Base-by-base conservation (phyloP, 2,113 vertebrate species). In the Oxyura jamaicensis region DNA sequence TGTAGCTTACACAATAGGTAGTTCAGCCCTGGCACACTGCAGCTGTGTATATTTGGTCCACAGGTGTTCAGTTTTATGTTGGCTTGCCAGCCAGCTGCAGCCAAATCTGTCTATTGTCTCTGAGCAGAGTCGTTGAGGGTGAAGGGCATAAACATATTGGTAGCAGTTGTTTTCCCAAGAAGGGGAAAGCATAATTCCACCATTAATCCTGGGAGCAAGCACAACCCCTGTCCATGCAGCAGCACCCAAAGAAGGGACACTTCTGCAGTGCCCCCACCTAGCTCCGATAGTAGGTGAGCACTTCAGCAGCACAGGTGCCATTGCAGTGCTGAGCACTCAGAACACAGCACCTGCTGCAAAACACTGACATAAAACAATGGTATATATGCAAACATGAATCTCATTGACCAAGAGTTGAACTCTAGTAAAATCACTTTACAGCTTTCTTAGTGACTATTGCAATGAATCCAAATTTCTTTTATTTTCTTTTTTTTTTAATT, bases 361-460 rank as follows among this genome's bases (percentile, higher is more conserved):
- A 81, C 88, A 69, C 85, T 44, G 29, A 28, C n/a, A n/a, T n/a
- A n/a, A n/a, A n/a, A n/a, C 46, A 0, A 44, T 60, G 79, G 77
- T 56, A 31, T 75, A 93, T 48, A 48, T 86, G 88, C 80, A 91
- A 92, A 50, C 88, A 90, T 69, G 92, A 96, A 95, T 96, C 85
- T 96, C 88, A 95, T 93, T 96, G 93, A 95, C 95, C 93, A 94
- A 41, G 66, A 69, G 66, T 35, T 96, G 95, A 97, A 93, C 95
- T 92, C 95, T 50, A 66, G 86, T 94, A 89, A 96, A 96, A 86
- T 92, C 83, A 41, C 90, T 94, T 96, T 93, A 94, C 86, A 86
- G 73, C 65, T n/a, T 6, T 23, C 92, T 90, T 94, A 88, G 80
- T 88, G 86, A 90, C 65, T 86, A 41, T 74, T 48, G 60, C 83